Percentiles rank a stretch among this genome's conserved stretches.
Evolutionary conservation across 1,140 invertebrate genomes (phyloP).

Genomic region (Drosophila insularis): DNA sequence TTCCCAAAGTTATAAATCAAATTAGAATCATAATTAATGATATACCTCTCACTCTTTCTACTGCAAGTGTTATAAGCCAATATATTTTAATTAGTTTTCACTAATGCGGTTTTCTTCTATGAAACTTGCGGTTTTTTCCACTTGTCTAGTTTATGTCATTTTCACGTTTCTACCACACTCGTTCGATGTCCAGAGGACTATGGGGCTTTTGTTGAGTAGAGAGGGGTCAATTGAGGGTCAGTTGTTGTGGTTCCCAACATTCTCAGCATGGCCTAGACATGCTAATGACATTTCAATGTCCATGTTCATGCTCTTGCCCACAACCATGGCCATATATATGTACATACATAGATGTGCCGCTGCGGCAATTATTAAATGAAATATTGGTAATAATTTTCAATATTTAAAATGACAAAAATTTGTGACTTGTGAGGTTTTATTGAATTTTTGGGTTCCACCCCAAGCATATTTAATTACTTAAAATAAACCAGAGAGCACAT

Average conservation of each 20-base stretch:
- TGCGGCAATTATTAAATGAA: constrained; percentile 20
- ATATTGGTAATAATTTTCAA: constrained; percentile 26
- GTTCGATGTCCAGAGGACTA: not conserved
- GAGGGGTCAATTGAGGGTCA: constrained; percentile 10
- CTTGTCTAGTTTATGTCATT: constrained; percentile 37
- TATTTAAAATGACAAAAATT: not conserved
- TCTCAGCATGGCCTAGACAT: constrained; percentile 41
- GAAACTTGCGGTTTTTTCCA: constrained; percentile 37
- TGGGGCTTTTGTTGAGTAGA: too few species aligned
- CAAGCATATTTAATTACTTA: constrained; percentile 3
- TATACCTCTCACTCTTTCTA: not conserved
- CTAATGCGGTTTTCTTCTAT: constrained; percentile 36
- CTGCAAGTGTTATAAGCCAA: not conserved
- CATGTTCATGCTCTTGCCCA: constrained; percentile 24
- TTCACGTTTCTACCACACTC: constrained; percentile 33
- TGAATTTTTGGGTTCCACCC: constrained; percentile 11
- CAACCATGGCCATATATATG: constrained; percentile 2
- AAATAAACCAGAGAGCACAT: not conserved
- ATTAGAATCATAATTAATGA: constrained; percentile 2
- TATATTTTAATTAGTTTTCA: constrained; percentile 67
- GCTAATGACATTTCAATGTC: constrained; percentile 74
- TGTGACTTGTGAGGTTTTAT: not conserved
- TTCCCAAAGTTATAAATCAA: not conserved
- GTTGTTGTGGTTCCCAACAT: constrained; percentile 61
- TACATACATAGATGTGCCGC: too few species aligned